These are phyloP conservation scores for Anolis apletophallus DNA, from an alignment of 2,797 vertebrate genomes.

Conservation along the genomic window DNA sequence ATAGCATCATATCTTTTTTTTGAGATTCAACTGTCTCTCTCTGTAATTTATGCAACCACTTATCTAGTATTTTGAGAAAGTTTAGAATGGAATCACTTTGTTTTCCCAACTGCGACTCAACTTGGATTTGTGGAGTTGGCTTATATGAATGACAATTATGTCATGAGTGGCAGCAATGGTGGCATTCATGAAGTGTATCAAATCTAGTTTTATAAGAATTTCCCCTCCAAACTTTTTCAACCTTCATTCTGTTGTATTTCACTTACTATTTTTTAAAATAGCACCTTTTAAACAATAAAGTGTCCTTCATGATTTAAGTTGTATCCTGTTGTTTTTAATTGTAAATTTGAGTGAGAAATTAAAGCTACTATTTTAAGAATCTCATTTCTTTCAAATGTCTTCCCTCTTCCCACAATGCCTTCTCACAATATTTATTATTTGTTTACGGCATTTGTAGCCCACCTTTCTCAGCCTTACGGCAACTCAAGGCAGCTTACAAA, in stretches of 20 bases:
- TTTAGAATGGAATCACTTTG: neutral
- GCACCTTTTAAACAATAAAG: too few relatives aligned
- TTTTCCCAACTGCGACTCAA: neutral
- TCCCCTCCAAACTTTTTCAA: neutral
- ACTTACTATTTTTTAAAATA: too few relatives aligned
- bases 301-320: neutral
- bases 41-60: neutral
- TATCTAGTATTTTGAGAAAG: neutral
- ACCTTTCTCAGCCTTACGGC: too few relatives aligned
- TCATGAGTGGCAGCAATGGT: neutral
- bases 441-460: too few relatives aligned
- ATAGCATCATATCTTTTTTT: conserved; percentile 22
- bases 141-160: neutral
- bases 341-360: neutral
- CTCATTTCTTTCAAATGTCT: neutral
- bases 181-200: neutral
- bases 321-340: neutral
- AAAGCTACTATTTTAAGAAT: neutral
- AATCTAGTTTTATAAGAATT: neutral
- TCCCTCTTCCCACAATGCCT: neutral
- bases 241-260: neutral
- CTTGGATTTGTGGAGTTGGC: neutral
- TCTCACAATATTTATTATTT: too few relatives aligned
- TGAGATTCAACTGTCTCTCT: conserved; percentile 27
- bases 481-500: too few relatives aligned